These are phyloP conservation scores for Hermaeophaga mercurialis DNA, from an alignment of 2,888 invertebrate genomes.

Conservation along the genomic window DNA sequence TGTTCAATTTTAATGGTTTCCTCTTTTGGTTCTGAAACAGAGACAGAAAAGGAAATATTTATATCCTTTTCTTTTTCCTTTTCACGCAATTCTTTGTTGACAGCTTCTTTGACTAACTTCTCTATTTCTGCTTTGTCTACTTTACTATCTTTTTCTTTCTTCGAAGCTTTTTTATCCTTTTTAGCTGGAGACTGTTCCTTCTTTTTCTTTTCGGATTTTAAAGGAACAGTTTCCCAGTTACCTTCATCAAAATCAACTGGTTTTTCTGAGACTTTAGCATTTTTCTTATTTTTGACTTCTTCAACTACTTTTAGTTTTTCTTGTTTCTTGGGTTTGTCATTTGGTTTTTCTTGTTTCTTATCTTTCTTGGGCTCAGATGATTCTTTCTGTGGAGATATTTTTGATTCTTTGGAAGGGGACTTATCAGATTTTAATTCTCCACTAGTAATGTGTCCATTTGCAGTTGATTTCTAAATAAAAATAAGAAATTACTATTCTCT, in stretches of 20 bases:
- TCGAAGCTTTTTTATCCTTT: conserved; percentile 53
- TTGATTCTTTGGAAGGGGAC: conserved; percentile 61
- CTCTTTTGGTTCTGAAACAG: conserved; percentile 39
- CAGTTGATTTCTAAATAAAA: conserved; percentile 63
- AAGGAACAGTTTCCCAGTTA: conserved; percentile 74
- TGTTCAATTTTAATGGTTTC: conserved; percentile 39
- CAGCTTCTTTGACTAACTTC: conserved; percentile 60
- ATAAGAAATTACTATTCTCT: conserved; percentile 6
- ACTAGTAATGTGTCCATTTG: conserved; percentile 65
- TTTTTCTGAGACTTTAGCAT: conserved; percentile 63
- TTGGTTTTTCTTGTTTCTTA: conserved; percentile 63
- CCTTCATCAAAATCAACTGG: conserved; percentile 76
- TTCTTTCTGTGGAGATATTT: conserved; percentile 61
- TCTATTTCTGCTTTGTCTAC: conserved; percentile 57
- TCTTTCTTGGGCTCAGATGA: conserved; percentile 52
- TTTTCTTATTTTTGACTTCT: conserved; percentile 54
- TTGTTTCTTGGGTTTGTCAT: conserved; percentile 57
- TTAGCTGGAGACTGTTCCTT: conserved; percentile 58
- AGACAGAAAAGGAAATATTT: conserved; percentile 35
- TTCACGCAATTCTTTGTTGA: conserved; percentile 57
- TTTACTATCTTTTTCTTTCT: conserved; percentile 53
- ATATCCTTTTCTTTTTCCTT: conserved; percentile 52
- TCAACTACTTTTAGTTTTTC: conserved; percentile 46
- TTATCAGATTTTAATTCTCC: conserved; percentile 64
- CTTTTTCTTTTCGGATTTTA: conserved; percentile 76